Evolutionary conservation across 2,113 vertebrate genomes (phyloP), one percentile per base, ranked within the genome.

Genomic region (Hypomesus transpacificus): DNA sequence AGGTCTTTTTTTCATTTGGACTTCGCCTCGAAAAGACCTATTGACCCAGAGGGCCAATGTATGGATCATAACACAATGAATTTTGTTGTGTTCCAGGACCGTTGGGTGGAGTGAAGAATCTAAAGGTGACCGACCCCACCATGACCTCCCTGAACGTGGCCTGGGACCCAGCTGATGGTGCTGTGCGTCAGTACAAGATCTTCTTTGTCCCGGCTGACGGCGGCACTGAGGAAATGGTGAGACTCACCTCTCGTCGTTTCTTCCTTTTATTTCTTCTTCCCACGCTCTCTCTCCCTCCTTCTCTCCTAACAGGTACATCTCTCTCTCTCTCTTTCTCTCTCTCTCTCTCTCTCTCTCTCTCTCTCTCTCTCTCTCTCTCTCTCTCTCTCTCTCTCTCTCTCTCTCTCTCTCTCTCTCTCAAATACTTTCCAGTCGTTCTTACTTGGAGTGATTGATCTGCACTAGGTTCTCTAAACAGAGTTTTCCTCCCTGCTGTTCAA

Each of bases 131-230:
- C 5, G 90, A 99, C 76, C 96, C 96, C 65, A 96, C 96, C 31
- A 97, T 97, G 84, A 98, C 95, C 71, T 94, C 95, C 13, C 81
- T 98, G 70, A 94, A 86, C 0, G 88, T 98, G 67, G 89, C 94
- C 66, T 99, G 97, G 97, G 96, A 97, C 57, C 93, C 97, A 0
- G 95, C 96, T 0, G 97, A 98, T 17, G 96, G 97, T 21, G 95
- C 88, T 14, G 96, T 96, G 14, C 94, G 97, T 0, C 95, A 96
- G 63, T 99, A 99, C 87, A 98, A 96, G 79, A 86, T 98, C 60
- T 94, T 94, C 87, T 98, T 91, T 20, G 82, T 92, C 5, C 95
- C 96, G 0, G 77, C 80, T 0, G 85, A 91, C 5, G 95, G 95
- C 11, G 94, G 93, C 21, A 79, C 80, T 5, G 96, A 98, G 73